These are phyloP conservation scores for Ophion ellenae DNA, from an alignment of 2,888 invertebrate species.

Conservation along the genomic window DNA sequence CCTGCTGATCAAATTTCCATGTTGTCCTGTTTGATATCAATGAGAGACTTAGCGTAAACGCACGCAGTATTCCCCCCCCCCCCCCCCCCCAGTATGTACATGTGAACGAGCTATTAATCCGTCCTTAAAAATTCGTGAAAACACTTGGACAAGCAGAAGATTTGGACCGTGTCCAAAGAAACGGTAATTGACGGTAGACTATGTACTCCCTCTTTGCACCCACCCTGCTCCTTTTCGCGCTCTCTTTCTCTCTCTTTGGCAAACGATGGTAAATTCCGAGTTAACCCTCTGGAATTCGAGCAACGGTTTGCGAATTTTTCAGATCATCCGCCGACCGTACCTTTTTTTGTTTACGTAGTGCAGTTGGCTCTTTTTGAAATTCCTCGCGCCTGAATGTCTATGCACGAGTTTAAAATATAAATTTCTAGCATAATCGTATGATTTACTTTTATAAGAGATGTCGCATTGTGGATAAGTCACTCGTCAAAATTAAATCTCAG, in stretches of 20 bases:
- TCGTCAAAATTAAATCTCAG: too few relatives aligned
- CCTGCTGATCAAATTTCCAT: too few relatives aligned
- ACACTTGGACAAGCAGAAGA: conserved; percentile 67
- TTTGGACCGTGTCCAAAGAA: conserved; percentile 78
- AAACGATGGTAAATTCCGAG: conserved; percentile 73
- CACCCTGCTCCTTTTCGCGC: background rate
- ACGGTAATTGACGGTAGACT: conserved; percentile 75
- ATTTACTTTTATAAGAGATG: too few relatives aligned
- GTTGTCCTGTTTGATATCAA: too few relatives aligned
- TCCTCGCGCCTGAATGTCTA: too few relatives aligned
- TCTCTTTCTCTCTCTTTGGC: conserved; percentile 66
- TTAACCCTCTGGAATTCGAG: conserved; percentile 74
- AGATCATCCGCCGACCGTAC: background rate
- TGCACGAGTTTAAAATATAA: too few relatives aligned
- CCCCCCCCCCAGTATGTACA: too few relatives aligned
- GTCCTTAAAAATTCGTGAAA: conserved; percentile 64
- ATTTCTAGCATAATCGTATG: too few relatives aligned
- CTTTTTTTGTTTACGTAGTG: background rate
- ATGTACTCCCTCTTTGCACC: background rate
- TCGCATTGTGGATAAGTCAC: too few relatives aligned
- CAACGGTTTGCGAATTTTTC: conserved; percentile 58
- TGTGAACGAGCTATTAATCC: too few relatives aligned
- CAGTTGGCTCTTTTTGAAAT: background rate
- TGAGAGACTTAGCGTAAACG: too few relatives aligned
- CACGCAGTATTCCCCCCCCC: too few relatives aligned